Evolutionary conservation across 2,797 vertebrate species (phyloP), one percentile per base, ranked within the genome.

Genomic region (Danio kyathit): DNA sequence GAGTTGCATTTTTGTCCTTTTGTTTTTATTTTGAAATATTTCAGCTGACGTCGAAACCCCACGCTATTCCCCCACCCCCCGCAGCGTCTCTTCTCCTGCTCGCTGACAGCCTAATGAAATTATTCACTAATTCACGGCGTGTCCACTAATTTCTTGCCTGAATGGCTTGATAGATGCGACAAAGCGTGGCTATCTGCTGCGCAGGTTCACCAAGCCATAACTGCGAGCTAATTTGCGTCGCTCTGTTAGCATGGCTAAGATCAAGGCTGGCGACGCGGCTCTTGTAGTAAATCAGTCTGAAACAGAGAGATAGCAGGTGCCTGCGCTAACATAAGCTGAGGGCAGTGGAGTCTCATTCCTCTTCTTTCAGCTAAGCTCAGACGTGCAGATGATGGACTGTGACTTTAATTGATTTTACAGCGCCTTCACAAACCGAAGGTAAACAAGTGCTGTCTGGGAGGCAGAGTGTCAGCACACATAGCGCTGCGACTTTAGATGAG

Each of bases 131-230:
- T 80, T 81, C 83, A 78, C 65, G 29, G 54, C 69, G 49, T 81
- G 77, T 83, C 81, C 78, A 69, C 83, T 86, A 86, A 85, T 86
- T 86, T 86, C 81, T 75, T 73, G 66, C 81, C 71, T 49, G 83
- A 76, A 72, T 83, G 79, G 9, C 75, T 83, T 85, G 81, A 85
- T 82, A 83, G 73, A 83, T 76, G 79, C 76, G 57, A 74, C 81
- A 71, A 61, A 76, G 86, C 75, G 21, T 85, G 61, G 69, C 86
- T 87, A 85, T 85, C 83, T 64, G 67, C 75, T 52, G 72, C 48
- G 29, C 83, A 83, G 83, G 81, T 85, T 81, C 67, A 61, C 86
- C 82, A 83, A 85, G 79, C 83, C 79, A 64, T 76, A 85, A 83
- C 86, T 74, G 83, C 69, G 77, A 74, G 79, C 81, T 85, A 85